Conservation (phyloP, 2,113 vertebrate species). For the Chaetura pelagica region DNA sequence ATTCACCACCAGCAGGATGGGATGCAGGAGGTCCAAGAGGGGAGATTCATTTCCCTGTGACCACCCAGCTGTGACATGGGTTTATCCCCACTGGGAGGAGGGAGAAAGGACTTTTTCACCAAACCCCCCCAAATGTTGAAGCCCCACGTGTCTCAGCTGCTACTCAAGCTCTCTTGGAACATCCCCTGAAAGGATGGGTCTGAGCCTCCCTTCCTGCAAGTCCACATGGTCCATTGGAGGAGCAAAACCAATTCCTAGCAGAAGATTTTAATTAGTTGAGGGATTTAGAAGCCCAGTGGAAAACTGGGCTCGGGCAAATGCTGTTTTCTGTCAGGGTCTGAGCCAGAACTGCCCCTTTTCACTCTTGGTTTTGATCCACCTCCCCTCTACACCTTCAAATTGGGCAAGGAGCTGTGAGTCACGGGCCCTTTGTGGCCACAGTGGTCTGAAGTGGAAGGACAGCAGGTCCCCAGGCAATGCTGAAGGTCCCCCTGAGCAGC, state of each 20-base stretch:
- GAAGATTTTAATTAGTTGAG: not conserved
- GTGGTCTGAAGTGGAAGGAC: not conserved
- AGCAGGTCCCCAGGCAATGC: not conserved
- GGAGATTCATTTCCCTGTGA: not conserved
- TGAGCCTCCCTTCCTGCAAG: not conserved
- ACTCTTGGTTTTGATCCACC: not conserved
- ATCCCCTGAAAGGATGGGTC: not conserved
- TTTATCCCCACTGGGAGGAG: not conserved
- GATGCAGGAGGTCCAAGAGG: not conserved
- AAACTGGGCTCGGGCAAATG: not conserved
- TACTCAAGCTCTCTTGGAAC: not conserved
- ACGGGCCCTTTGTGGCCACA: not conserved
- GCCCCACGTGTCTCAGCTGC: not conserved
- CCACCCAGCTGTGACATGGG: not conserved
- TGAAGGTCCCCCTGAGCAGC: not conserved
- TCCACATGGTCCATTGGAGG: accelerated
- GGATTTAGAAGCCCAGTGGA: not conserved
- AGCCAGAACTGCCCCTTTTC: not conserved
- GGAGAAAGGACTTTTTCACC: not conserved
- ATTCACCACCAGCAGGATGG: not conserved
- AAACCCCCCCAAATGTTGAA: not conserved
- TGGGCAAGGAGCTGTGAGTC: not conserved
- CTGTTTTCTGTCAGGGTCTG: not conserved
- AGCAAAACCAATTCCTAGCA: not conserved
- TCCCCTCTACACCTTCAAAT: not conserved